Conservation (phyloP, 2,113 vertebrate species). For the Rynchops niger region DNA sequence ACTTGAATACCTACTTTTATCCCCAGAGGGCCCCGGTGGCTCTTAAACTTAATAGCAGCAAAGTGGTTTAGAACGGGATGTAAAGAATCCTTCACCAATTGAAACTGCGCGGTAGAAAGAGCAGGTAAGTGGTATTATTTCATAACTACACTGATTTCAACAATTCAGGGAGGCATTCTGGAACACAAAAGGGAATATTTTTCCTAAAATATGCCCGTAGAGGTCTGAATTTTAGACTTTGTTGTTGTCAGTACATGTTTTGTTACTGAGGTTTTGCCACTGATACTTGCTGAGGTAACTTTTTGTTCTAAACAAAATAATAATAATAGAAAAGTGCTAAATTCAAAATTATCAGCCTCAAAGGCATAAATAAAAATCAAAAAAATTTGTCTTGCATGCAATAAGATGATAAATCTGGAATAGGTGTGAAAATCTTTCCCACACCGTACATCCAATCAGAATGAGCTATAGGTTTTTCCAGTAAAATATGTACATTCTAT, state of each 20-base stretch:
- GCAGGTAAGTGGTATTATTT: not conserved
- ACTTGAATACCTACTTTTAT: not conserved
- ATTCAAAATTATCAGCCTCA: slow-evolving; percentile 4
- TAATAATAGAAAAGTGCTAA: not conserved
- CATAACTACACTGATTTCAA: not conserved
- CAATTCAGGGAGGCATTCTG: not conserved
- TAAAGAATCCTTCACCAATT: not conserved
- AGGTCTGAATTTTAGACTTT: not conserved
- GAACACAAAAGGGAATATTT: not conserved
- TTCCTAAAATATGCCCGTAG: not conserved
- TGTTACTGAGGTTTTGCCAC: not conserved
- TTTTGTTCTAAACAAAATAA: not conserved
- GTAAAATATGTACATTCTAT: not conserved
- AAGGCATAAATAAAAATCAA: not conserved
- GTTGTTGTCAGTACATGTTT: not conserved
- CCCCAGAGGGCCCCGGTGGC: not conserved
- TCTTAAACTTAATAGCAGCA: slow-evolving; percentile 20
- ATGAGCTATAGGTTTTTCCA: not conserved
- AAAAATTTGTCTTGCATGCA: not conserved
- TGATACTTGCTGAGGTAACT: not conserved
- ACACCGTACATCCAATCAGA: not conserved
- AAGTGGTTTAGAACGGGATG: not conserved
- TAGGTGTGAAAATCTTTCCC: not conserved
- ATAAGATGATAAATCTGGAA: not conserved
- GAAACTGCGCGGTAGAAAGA: not conserved